Percentiles rank a stretch among this genome's conserved stretches.
Evolutionary conservation across 1,140 invertebrate species (phyloP).

Genomic region (Bombus confusus): DNA sequence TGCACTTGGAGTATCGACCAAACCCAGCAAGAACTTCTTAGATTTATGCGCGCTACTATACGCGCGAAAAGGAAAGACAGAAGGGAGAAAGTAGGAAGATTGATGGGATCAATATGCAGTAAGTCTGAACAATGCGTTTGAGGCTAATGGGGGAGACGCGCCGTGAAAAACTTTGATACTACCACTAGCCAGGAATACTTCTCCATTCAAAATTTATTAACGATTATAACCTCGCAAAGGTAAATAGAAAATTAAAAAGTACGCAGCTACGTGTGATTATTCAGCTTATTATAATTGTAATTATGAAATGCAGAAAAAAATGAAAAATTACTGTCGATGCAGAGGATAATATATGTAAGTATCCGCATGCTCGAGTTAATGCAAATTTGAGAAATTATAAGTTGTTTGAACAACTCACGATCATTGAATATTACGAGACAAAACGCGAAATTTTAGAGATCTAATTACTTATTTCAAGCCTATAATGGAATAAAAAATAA

Average conservation of each 20-base stretch:
- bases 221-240: neutral
- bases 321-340: neutral
- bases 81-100: constrained; percentile 65
- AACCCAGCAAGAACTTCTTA: constrained; percentile 30
- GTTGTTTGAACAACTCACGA: no score
- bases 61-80: constrained; percentile 54
- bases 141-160: constrained; percentile 78
- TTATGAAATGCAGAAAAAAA: neutral
- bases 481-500: neutral
- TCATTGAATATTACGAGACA: constrained; percentile 26
- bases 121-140: constrained; percentile 78
- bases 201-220: neutral
- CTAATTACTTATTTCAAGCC: neutral
- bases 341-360: neutral
- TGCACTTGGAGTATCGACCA: constrained; percentile 41
- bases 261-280: neutral
- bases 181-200: constrained; percentile 41
- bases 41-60: constrained; percentile 37
- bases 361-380: no score
- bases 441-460: constrained; percentile 29
- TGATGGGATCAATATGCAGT: constrained; percentile 82
- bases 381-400: neutral
- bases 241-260: neutral
- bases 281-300: neutral
- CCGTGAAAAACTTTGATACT: constrained; percentile 65